Conservation (phyloP, 1,140 invertebrate genomes). For the Eubasilissa regina region DNA sequence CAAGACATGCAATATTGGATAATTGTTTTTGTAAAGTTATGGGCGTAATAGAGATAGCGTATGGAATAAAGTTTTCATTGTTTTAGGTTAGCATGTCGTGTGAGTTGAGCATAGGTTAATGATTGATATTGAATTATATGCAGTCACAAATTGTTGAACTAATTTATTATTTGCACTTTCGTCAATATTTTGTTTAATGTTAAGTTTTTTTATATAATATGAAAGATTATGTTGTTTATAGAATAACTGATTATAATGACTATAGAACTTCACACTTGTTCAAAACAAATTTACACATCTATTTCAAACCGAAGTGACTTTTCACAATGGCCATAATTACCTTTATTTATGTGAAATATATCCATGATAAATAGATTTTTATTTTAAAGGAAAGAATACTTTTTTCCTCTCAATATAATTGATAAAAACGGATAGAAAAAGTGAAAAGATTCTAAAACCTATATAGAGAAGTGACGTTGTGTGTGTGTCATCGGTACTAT, state of each 20-base stretch:
- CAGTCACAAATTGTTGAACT: too few species aligned
- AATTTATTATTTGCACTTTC: conserved; percentile 27
- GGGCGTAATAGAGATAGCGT: too few species aligned
- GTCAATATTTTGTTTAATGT: conserved; percentile 36
- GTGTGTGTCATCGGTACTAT: too few species aligned
- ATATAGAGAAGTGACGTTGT: too few species aligned
- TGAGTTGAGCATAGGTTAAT: too few species aligned
- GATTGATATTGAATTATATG: too few species aligned
- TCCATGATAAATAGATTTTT: background rate
- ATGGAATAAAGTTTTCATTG: too few species aligned
- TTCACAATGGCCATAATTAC: conserved; percentile 20
- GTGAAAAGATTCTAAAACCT: too few species aligned
- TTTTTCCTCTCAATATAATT: background rate
- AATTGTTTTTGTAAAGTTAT: too few species aligned
- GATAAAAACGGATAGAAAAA: conserved; percentile 23
- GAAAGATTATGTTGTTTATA: conserved; percentile 9
- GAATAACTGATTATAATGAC: background rate
- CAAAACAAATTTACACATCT: background rate
- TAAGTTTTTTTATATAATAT: conserved; percentile 37
- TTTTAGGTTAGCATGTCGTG: too few species aligned
- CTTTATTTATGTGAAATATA: conserved; percentile 14
- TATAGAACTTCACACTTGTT: background rate
- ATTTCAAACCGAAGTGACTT: background rate
- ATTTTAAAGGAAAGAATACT: background rate
- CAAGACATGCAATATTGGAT: too few species aligned